Base-by-base conservation (phyloP, 2,113 vertebrate species). In the Sakesphorus luctuosus region DNA sequence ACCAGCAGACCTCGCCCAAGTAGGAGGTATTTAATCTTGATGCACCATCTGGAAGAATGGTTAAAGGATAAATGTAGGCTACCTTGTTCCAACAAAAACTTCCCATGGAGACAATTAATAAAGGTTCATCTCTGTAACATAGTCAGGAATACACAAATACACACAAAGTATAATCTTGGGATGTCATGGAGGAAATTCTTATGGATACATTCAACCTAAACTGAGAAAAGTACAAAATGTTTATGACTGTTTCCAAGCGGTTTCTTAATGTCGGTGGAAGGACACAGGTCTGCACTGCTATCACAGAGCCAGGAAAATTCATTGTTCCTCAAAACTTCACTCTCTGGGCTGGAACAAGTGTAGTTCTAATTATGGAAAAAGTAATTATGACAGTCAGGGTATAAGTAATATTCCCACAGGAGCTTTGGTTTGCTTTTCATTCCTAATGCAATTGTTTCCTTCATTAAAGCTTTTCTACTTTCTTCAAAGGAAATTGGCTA, bases 311-410 rank as follows among this genome's bases (percentile, higher is more conserved):
- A 99, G 61, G 91, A 94, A 80, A 99, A 97, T 82, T 98, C 96
- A 13, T 98, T 98, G 26, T 99, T 99, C 43, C 98, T 98, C 91
- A 96, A 28, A 71, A 97, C 93, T 97, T 99, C 98, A 76, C 92
- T 89, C 87, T 97, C 88, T 21, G 98, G 98, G 80, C 98, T 99
- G 66, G 97, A 98, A 44, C 97, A 98, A 6, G 93, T 98, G 63
- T 98, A 99, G 94, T 98, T 98, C 50, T 96, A 83, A 40, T 97
- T 96, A 43, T 87, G 74, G 65, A 98, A 94, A 93, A 98, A 98
- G 69, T 99, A 99, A 97, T 98, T 99, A 96, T 98, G 98, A 96
- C 98, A 98, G 96, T 98, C 98, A 2, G 98, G 98, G 79, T 98
- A 98, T 93, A 99, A 98, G 96, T 98, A 99, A 94, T 97, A 99